These are phyloP conservation scores for Trinectes maculatus DNA, from an alignment of 2,113 vertebrate species.

Conservation along the genomic window DNA sequence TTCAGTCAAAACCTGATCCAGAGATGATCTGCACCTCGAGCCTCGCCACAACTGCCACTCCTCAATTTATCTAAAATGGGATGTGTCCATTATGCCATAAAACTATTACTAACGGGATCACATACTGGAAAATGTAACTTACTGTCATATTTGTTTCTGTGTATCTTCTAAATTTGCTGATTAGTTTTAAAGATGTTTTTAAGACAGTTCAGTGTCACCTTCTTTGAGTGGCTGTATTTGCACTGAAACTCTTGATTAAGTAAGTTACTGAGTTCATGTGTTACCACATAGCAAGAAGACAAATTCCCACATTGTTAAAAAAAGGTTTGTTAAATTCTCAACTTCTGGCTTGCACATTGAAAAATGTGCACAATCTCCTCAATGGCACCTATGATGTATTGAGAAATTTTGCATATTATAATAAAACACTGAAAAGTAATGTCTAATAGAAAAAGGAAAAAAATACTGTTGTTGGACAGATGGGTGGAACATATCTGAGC, in stretches of 20 bases:
- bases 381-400: background rate
- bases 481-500: background rate
- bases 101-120: background rate
- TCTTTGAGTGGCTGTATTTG: background rate
- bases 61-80: conserved; percentile 30
- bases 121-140: background rate
- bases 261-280: too few relatives aligned
- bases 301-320: too few relatives aligned
- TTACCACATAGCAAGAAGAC: too few relatives aligned
- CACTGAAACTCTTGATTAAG: background rate
- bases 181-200: background rate
- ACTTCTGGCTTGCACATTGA: background rate
- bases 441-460: background rate
- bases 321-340: too few relatives aligned
- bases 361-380: background rate
- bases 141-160: background rate
- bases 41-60: background rate
- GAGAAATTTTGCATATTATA: background rate
- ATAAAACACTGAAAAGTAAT: background rate
- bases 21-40: background rate
- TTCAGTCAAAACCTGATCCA: conserved; percentile 38
- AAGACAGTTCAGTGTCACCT: background rate
- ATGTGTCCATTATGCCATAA: background rate
- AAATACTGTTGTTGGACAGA: background rate
- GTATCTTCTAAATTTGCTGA: background rate